Percentiles rank a stretch among this genome's conserved stretches.
phyloP scores from a whole-genome alignment of 2,113 vertebrate species.

The Oncorhynchus kisutch region DNA sequence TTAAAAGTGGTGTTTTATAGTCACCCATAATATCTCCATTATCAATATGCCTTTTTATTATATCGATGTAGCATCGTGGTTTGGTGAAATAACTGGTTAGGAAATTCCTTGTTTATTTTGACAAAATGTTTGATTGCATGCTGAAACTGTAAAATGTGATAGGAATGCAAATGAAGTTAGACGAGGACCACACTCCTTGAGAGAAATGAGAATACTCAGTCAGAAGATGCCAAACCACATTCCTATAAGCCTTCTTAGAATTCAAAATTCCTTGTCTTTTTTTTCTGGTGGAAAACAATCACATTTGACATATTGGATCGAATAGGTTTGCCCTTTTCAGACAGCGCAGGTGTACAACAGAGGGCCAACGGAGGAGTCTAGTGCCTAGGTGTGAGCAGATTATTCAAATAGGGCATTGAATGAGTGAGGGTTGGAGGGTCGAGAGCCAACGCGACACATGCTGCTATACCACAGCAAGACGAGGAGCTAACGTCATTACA shows the following conservation, averaged over 20 bases:
- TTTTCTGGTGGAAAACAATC: slow-evolving; percentile 35
- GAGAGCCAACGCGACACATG: slow-evolving; percentile 57
- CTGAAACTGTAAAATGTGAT: slow-evolving; percentile 2
- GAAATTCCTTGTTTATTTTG: neutral
- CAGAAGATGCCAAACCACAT: slow-evolving; percentile 7
- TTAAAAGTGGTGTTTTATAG: neutral
- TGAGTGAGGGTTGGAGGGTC: slow-evolving; percentile 78
- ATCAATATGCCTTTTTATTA: neutral
- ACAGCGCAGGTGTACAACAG: slow-evolving; percentile 46
- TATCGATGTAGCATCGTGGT: neutral
- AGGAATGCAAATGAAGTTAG: slow-evolving; percentile 9
- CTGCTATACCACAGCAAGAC: slow-evolving; percentile 69
- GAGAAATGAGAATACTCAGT: slow-evolving; percentile 14
- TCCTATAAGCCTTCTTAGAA: slow-evolving; percentile 29
- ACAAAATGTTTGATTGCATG: neutral
- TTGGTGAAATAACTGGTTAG: neutral
- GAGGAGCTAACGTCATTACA: slow-evolving; percentile 69
- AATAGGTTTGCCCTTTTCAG: slow-evolving; percentile 27
- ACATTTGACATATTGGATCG: slow-evolving; percentile 40
- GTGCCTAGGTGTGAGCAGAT: slow-evolving; percentile 78
- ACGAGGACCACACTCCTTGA: slow-evolving; percentile 29
- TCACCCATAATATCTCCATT: neutral
- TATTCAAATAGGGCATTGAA: slow-evolving; percentile 77
- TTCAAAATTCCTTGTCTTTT: slow-evolving; percentile 16
- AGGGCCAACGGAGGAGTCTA: slow-evolving; percentile 50